Conservation (phyloP, 1,140 invertebrate genomes). For the Diorhabda sublineata region DNA sequence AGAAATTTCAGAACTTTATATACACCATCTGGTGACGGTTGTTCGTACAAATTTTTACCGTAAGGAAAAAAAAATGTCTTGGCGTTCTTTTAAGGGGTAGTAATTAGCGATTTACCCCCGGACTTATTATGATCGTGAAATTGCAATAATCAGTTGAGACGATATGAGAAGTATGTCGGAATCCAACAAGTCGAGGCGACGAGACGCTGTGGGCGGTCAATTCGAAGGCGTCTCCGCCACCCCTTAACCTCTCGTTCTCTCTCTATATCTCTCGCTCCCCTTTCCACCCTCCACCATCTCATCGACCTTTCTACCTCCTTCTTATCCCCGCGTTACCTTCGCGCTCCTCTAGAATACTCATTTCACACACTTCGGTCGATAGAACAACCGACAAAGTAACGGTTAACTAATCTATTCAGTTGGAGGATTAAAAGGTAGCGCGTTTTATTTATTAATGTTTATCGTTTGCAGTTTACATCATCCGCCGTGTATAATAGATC, state of each 20-base stretch:
- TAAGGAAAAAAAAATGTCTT: too few relatives aligned
- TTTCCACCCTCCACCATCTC: neutral
- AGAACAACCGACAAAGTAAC: slow-evolving; percentile 17
- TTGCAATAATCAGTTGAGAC: slow-evolving; percentile 40
- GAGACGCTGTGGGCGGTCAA: slow-evolving; percentile 40
- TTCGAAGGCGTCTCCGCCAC: slow-evolving; percentile 23
- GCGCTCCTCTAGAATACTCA: slow-evolving; percentile 20
- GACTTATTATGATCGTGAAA: slow-evolving; percentile 25
- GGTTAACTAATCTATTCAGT: neutral
- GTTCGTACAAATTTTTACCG: neutral
- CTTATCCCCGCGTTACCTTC: neutral
- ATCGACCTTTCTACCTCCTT: neutral
- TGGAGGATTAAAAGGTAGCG: neutral
- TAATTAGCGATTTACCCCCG: too few relatives aligned
- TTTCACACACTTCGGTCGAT: slow-evolving; percentile 24
- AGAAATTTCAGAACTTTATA: slow-evolving; percentile 25
- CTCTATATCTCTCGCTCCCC: neutral
- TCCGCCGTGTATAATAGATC: too few relatives aligned
- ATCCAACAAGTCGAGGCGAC: slow-evolving; percentile 44
- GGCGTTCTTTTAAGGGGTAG: too few relatives aligned
- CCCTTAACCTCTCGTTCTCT: slow-evolving; percentile 8
- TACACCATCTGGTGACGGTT: slow-evolving; percentile 33
- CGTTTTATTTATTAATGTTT: too few relatives aligned
- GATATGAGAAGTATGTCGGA: slow-evolving; percentile 42
- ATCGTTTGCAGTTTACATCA: too few relatives aligned